These are phyloP conservation scores for Hartigia nigra DNA, from an alignment of 2,888 invertebrate genomes.

Conservation along the genomic window DNA sequence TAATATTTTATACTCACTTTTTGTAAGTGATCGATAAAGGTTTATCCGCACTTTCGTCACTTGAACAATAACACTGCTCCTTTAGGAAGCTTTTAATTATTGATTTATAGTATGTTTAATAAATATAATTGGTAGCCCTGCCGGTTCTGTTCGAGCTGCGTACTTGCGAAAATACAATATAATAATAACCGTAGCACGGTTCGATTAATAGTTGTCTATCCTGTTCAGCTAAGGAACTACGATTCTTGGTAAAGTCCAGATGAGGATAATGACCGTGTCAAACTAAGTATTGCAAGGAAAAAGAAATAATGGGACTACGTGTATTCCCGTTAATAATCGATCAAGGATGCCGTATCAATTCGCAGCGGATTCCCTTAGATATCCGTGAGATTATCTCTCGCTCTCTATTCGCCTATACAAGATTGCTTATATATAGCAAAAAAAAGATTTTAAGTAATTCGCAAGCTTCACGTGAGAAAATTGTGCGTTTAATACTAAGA, in stretches of 20 bases:
- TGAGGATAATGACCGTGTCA: not conserved
- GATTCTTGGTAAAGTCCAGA: not conserved
- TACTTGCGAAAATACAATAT: not conserved
- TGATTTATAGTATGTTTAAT: conserved; percentile 6
- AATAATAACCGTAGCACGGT: not conserved
- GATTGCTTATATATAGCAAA: not conserved
- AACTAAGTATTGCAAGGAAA: not conserved
- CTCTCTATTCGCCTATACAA: not conserved
- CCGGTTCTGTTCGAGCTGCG: not conserved
- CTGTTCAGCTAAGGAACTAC: not conserved
- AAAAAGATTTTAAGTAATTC: not conserved
- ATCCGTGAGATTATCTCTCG: not conserved
- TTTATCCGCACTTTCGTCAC: conserved; percentile 47
- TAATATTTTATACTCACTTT: conserved; percentile 45
- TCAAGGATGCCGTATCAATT: not conserved
- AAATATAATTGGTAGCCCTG: not conserved
- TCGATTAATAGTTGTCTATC: not conserved
- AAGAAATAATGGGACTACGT: not conserved
- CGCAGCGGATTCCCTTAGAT: not conserved
- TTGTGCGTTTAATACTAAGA: not conserved
- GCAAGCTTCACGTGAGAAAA: not conserved
- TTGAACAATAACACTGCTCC: conserved; percentile 29
- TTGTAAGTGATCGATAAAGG: conserved; percentile 41
- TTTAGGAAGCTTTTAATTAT: not conserved
- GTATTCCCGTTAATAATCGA: not conserved